Conservation (phyloP, 2,888 invertebrate genomes). For the Trisateles emortualis region DNA sequence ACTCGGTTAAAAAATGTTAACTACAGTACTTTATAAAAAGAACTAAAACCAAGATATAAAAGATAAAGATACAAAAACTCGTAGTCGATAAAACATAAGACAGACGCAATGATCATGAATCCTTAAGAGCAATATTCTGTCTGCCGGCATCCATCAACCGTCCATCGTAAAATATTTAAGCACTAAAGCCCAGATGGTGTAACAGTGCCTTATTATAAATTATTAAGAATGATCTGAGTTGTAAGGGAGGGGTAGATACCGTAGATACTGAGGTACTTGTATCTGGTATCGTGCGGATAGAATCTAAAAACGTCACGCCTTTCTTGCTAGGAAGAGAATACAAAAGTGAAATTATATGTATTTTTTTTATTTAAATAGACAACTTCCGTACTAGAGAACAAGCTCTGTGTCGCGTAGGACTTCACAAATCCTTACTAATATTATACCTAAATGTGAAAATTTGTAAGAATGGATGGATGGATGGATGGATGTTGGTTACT, state of each 20-base stretch:
- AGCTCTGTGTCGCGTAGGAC: too few species aligned
- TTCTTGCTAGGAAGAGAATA: too few species aligned
- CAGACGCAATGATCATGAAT: slow-evolving; percentile 1
- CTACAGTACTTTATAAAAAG: neutral
- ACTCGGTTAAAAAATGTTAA: too few species aligned
- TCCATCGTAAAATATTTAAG: slow-evolving; percentile 16
- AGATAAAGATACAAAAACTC: neutral
- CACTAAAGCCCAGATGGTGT: slow-evolving; percentile 12
- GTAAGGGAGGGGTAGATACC: neutral
- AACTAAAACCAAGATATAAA: neutral
- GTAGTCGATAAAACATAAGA: neutral
- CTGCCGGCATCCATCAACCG: neutral
- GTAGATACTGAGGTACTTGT: neutral
- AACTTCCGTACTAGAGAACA: too few species aligned
- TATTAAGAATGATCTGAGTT: slow-evolving; percentile 10
- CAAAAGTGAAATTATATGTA: too few species aligned
- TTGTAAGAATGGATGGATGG: too few species aligned
- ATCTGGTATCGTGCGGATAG: neutral
- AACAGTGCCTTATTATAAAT: slow-evolving; percentile 10
- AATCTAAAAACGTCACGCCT: neutral
- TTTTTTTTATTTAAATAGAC: too few species aligned
- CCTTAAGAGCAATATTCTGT: slow-evolving; percentile 3
- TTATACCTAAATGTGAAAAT: too few species aligned
- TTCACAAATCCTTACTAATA: too few species aligned
- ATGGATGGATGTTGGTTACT: too few species aligned